A percentile compares a stretch with the other conserved stretches of the same genome.
Evolutionary conservation across 1,140 invertebrate species (phyloP).

Genomic region (Halictus rubicundus): DNA sequence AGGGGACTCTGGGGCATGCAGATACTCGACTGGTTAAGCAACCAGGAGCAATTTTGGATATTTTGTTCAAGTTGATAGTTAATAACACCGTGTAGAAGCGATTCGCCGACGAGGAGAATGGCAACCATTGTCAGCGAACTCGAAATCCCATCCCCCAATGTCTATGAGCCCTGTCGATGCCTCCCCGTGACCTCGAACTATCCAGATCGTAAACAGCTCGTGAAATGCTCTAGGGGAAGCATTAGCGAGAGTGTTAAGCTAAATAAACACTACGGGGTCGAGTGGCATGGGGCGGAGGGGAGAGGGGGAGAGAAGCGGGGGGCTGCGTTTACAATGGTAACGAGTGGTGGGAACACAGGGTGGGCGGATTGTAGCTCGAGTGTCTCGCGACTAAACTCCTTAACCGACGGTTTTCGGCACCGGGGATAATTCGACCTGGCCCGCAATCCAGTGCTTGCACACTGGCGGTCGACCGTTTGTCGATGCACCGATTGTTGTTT

Average conservation of each 20-base stretch:
- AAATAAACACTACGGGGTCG: constrained; percentile 65
- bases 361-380: constrained; percentile 25
- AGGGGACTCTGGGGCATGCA: too few relatives aligned
- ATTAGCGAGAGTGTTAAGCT: constrained; percentile 70
- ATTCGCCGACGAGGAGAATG: too few relatives aligned
- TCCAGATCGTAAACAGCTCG: constrained; percentile 64
- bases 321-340: constrained; percentile 66
- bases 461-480: background rate
- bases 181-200: constrained; percentile 14
- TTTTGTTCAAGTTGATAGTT: too few relatives aligned
- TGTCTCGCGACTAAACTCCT: constrained; percentile 40
- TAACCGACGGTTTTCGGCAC: constrained; percentile 31
- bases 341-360: constrained; percentile 41
- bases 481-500: background rate
- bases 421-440: constrained; percentile 28
- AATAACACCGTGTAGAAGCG: too few relatives aligned
- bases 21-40: too few relatives aligned
- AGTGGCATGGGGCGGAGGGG: constrained; percentile 6
- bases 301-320: background rate
- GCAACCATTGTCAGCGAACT: too few relatives aligned
- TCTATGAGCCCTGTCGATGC: background rate
- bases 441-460: constrained; percentile 15
- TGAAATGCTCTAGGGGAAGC: constrained; percentile 59
- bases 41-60: too few relatives aligned
- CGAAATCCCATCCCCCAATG: background rate